phyloP scores from a whole-genome alignment of 2,113 vertebrate genomes.

The Pterocles orientalis region DNA sequence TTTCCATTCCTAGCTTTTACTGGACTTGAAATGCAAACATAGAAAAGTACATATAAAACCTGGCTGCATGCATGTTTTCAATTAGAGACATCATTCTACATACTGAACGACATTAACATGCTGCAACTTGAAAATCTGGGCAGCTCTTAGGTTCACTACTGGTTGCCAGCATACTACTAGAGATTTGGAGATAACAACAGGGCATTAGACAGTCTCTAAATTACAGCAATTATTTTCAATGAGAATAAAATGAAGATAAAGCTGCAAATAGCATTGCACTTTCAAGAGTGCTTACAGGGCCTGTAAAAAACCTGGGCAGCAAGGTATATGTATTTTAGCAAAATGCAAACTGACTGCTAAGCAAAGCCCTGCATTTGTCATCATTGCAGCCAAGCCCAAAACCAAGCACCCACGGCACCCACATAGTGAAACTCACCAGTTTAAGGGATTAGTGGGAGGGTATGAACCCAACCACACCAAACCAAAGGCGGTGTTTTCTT shows the following conservation, averaged over 20 bases:
- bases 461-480: neutral
- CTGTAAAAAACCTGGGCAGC: neutral
- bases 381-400: neutral
- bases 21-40: conserved; percentile 1
- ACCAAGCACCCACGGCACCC: neutral
- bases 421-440: neutral
- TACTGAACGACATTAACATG: conserved; percentile 13
- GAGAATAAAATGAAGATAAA: conserved; percentile 60
- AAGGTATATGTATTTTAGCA: neutral
- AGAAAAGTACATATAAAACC: neutral
- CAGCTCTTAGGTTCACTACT: conserved; percentile 46
- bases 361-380: neutral
- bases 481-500: neutral
- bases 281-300: neutral
- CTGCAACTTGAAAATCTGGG: conserved; percentile 40
- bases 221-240: conserved; percentile 51
- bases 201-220: conserved; percentile 45
- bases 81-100: neutral
- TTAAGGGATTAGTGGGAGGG: neutral
- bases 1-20: neutral
- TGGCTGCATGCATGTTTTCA: conserved; percentile 18
- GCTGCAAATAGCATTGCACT: conserved; percentile 41
- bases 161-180: conserved; percentile 10
- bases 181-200: conserved; percentile 31
- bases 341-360: neutral